Evolutionary conservation across 2,888 invertebrate species (phyloP), one percentile per base, ranked within the genome.

Genomic region (Cataglyphis altisquamis): DNA sequence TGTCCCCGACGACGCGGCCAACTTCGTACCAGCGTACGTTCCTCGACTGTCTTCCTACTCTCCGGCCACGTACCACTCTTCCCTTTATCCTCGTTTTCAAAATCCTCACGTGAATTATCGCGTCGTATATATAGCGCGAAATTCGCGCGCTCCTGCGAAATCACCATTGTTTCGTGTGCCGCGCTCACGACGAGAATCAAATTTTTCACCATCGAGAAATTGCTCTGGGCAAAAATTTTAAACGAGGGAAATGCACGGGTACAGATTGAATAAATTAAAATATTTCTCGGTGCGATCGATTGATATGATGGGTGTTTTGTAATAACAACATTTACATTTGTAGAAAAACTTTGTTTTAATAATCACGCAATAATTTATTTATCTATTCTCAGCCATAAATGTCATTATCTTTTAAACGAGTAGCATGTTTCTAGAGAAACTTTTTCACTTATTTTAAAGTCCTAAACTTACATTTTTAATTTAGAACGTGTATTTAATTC

Each of bases 71-170:
- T 57, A 62, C 55, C 48, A 2, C 48, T 52, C 48, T 52, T 52
- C 48, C 41, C 75, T 77, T 77, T 68, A 62, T 68, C 52, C 75
- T 66, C 68, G 52, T 82, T 86, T 67, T 48, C 75, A 82, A 84
- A 87, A 83, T 86, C 82, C 86, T 80, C 66, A 4, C 63, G 72
- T 86, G 82, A 84, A 86, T 82, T 87, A 89, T 89, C 78, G 64
- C 74, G 55, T 18, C 67, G 63, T 32, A 29, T 41, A 66, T 39
- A 36, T 41, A 66, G 39, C 66, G 68, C 62, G 29, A 82, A 82
- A 57, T 25, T 25, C 41, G 64, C 70, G 57, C 21, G 66, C 25
- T 21, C 25, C 2, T 67, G 29, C 70, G 25, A n/a, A 60, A 78
- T 70, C 29, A 57, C 10, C 39, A n/a, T 55, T 41, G 70, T 39